Conservation (phyloP, 2,797 vertebrate species). For the Rallus crepitans region DNA sequence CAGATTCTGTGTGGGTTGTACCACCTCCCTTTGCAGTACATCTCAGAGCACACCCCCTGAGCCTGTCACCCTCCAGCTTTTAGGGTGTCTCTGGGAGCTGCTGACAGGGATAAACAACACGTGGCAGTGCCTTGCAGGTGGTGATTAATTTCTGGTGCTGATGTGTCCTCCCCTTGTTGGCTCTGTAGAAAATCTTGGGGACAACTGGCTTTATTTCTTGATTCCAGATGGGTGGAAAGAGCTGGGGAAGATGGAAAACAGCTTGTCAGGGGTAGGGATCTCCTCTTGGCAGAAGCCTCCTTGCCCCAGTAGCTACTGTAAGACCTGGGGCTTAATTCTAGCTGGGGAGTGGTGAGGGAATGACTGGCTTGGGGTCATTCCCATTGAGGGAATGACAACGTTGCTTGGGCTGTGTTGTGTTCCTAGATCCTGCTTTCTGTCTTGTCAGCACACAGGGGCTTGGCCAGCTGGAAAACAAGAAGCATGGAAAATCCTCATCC, state of each 20-base stretch:
- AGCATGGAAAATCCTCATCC: neutral
- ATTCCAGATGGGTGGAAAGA: constrained; percentile 5
- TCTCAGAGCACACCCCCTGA: neutral
- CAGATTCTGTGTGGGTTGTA: neutral
- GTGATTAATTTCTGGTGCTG: neutral
- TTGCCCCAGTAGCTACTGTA: neutral
- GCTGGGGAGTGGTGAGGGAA: neutral
- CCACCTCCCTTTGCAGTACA: neutral
- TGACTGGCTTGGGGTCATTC: neutral
- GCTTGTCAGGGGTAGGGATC: neutral
- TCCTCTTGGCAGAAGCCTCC: neutral
- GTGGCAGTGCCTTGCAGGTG: neutral
- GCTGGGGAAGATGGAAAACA: neutral
- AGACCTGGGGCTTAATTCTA: neutral
- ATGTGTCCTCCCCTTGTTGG: neutral
- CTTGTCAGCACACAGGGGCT: neutral
- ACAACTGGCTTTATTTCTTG: neutral
- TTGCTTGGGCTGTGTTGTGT: neutral
- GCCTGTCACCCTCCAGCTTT: neutral
- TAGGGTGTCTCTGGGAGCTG: neutral
- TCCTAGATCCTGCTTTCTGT: neutral
- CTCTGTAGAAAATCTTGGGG: neutral
- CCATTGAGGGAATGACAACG: no score
- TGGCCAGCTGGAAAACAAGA: constrained; percentile 30
- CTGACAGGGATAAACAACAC: neutral